These are phyloP conservation scores for Monodelphis domestica DNA, from an alignment of 2,797 vertebrate species.

Conservation along the genomic window DNA sequence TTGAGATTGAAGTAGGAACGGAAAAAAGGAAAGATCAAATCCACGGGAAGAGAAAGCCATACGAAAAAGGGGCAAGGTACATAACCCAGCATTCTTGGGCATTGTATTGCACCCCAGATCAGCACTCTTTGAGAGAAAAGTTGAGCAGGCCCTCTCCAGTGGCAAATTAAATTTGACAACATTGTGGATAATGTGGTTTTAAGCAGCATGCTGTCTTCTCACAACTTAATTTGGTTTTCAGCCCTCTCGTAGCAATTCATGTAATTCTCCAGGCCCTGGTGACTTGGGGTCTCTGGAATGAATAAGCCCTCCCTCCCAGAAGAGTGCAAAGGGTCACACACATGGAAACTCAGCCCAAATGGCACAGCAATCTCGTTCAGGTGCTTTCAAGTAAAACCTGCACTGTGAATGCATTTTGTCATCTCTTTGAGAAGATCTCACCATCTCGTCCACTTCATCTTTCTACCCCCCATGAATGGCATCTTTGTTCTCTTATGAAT, in stretches of 20 bases:
- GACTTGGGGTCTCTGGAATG: neutral
- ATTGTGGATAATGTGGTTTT: slow-evolving; percentile 22
- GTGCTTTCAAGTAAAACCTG: neutral
- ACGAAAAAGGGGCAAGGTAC: neutral
- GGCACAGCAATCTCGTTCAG: neutral
- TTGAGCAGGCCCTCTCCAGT: neutral
- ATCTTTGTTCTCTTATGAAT: slow-evolving; percentile 4
- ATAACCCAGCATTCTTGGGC: neutral
- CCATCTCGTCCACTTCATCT: slow-evolving; percentile 5
- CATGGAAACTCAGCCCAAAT: neutral
- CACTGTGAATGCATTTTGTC: neutral
- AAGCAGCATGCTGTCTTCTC: slow-evolving; percentile 5
- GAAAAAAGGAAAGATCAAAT: neutral
- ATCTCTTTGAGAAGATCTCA: neutral
- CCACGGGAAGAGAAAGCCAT: neutral
- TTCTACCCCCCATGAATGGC: neutral
- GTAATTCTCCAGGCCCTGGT: neutral
- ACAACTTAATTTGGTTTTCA: neutral
- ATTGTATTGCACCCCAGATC: neutral
- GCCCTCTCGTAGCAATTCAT: neutral
- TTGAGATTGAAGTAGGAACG: neutral
- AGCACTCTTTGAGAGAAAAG: neutral
- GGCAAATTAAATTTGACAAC: slow-evolving; percentile 25
- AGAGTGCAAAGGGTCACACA: neutral
- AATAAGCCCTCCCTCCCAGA: neutral